Percentiles rank a stretch among this genome's conserved stretches.
Conservation (phyloP, 2,888 invertebrate genomes). For the Drosophila bunnanda region DNA sequence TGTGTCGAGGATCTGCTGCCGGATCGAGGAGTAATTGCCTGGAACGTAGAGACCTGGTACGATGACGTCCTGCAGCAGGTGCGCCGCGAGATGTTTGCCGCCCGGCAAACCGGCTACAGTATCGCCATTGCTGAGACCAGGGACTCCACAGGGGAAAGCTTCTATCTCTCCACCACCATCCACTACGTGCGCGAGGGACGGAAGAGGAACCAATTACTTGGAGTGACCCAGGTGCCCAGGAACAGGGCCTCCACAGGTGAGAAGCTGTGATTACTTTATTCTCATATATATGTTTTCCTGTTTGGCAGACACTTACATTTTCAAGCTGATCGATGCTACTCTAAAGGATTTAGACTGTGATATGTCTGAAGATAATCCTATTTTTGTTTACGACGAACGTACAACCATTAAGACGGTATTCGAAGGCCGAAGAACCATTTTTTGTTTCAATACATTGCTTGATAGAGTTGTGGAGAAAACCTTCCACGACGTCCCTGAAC, state of each 20-base stretch:
- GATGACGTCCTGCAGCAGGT: neutral
- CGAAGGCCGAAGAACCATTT: neutral
- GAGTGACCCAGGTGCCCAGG: slow-evolving; percentile 2
- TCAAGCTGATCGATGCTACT: slow-evolving; percentile 1
- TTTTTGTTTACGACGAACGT: slow-evolving; percentile 15
- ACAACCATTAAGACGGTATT: neutral
- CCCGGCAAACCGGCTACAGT: slow-evolving; percentile 12
- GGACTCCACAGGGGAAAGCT: neutral
- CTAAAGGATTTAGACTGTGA: slow-evolving; percentile 2
- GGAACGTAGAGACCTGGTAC: slow-evolving; percentile 11
- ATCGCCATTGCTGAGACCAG: slow-evolving; percentile 11
- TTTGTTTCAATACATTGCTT: slow-evolving; percentile 9
- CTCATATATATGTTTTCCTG: too few relatives aligned
- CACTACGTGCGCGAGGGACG: slow-evolving; percentile 12
- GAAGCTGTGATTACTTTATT: too few relatives aligned
- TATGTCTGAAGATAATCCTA: neutral
- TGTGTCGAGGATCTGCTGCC: slow-evolving; percentile 6
- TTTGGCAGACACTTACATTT: neutral
- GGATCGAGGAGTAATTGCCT: slow-evolving; percentile 6
- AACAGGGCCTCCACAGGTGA: slow-evolving; percentile 1
- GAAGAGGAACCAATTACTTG: slow-evolving; percentile 12
- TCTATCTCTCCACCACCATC: slow-evolving; percentile 7
- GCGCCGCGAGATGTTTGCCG: slow-evolving; percentile 1
- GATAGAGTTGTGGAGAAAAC: slow-evolving; percentile 13
- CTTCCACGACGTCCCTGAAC: neutral